Percentiles rank a stretch among this genome's conserved stretches.
Evolutionary conservation across 2,888 invertebrate genomes (phyloP).

Genomic region (Aporophyla lueneburgensis): DNA sequence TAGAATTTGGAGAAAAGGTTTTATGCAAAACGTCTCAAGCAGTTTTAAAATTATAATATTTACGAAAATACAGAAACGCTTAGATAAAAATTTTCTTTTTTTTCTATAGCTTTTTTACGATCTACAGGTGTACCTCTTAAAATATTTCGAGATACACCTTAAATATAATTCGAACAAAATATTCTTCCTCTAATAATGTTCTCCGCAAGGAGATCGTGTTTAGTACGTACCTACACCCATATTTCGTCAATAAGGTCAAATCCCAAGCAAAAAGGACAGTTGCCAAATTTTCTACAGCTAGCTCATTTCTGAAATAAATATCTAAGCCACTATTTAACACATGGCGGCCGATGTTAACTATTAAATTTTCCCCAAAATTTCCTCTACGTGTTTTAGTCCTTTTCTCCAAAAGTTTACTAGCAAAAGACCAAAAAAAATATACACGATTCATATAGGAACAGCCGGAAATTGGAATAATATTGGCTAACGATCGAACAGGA

Average conservation of each 20-base stretch:
- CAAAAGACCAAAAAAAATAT: constrained; percentile 26
- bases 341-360: neutral
- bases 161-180: neutral
- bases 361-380: neutral
- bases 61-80: too few relatives aligned
- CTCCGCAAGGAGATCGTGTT: neutral
- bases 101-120: too few relatives aligned
- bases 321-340: neutral
- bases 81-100: too few relatives aligned
- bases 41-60: too few relatives aligned
- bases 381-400: neutral
- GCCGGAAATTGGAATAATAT: constrained; percentile 37
- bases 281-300: neutral
- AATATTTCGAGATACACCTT: too few relatives aligned
- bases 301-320: neutral
- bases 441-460: neutral
- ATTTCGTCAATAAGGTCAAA: neutral
- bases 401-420: neutral
- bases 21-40: too few relatives aligned
- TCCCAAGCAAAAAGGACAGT: too few relatives aligned
- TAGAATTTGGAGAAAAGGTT: too few relatives aligned
- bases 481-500: constrained; percentile 25
- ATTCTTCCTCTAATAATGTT: neutral
- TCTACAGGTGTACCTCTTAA: too few relatives aligned
- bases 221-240: neutral